Evolutionary conservation across 2,797 vertebrate species (phyloP), one percentile per base, ranked within the genome.

Genomic region (Cryptoblepharus egeriae): DNA sequence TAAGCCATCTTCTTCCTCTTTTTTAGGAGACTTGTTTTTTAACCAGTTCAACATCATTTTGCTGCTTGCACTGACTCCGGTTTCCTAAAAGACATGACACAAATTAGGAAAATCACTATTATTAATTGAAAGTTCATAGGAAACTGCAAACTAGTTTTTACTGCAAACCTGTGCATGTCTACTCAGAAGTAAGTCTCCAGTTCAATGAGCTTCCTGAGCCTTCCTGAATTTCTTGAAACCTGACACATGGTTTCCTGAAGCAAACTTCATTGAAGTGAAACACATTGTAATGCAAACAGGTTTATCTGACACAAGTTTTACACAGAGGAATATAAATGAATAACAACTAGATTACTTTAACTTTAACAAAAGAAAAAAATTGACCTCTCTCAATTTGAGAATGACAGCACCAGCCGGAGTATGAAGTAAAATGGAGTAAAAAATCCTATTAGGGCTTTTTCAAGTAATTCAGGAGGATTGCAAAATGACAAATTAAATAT

Each of bases 31-130:
- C 28, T 93, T 87, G 55, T 84, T 97, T 85, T 95, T 94, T 87
- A 99, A 94, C 98, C 98, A 99, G 64, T 92, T 94, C 93, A 93
- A 92, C 97, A 99, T 97, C 93, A 80, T 94, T 92, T 97, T 97
- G 89, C 96, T 97, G 90, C 97, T 96, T n/a, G 94, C 94, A 39
- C 95, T 97, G 7, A 92, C 84, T 77, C 95, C 95, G 57, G 90
- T 79, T 78, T 96, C 96, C 98, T 99, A 52, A 64, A 69, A 78
- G 79, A 89, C 18, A 91, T 67, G 81, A 61, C 74, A 80, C 5
- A 78, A 58, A 73, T 77, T 1, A 75, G 45, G 81, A 58, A 70
- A 92, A 60, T 67, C 30, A 75, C 26, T 72, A 63, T 55, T 68
- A 5, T 64, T 28, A 86, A 49, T 64, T 0, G 0, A 35, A 78